Conservation (phyloP, 2,797 vertebrate species). For the Cephalopachus bancanus region DNA sequence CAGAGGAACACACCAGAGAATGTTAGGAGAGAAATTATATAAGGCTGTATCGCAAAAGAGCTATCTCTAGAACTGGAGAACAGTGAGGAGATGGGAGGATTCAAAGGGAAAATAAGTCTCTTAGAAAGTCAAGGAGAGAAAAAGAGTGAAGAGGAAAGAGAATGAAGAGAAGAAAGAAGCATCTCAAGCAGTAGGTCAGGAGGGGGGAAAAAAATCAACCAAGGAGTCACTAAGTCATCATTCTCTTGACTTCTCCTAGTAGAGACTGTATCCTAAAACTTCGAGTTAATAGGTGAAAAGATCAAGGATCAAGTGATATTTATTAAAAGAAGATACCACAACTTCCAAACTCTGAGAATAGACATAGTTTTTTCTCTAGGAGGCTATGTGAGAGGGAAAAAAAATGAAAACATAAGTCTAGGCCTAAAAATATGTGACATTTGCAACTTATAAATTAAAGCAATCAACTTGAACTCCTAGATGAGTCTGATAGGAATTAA, state of each 20-base stretch:
- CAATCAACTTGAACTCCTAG: background rate
- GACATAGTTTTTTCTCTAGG: background rate
- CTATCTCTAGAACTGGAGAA: background rate
- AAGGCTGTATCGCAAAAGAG: background rate
- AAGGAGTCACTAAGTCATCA: background rate
- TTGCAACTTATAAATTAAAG: background rate
- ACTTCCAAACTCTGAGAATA: background rate
- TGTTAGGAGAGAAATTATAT: background rate
- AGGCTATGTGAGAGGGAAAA: background rate
- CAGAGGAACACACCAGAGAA: background rate
- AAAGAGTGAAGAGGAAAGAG: background rate
- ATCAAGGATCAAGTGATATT: background rate
- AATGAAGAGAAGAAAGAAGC: background rate
- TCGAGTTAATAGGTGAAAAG: background rate
- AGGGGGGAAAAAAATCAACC: background rate
- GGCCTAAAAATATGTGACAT: background rate
- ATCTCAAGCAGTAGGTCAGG: background rate
- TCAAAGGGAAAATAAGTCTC: background rate
- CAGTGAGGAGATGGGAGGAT: background rate
- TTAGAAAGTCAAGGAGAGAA: background rate
- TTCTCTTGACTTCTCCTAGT: background rate
- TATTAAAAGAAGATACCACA: background rate
- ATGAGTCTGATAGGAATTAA: background rate
- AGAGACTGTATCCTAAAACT: background rate
- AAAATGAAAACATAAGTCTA: background rate